A percentile compares a stretch with the other conserved stretches of the same genome.
phyloP scores from a whole-genome alignment of 2,113 vertebrate genomes.

The Nicator chloris region DNA sequence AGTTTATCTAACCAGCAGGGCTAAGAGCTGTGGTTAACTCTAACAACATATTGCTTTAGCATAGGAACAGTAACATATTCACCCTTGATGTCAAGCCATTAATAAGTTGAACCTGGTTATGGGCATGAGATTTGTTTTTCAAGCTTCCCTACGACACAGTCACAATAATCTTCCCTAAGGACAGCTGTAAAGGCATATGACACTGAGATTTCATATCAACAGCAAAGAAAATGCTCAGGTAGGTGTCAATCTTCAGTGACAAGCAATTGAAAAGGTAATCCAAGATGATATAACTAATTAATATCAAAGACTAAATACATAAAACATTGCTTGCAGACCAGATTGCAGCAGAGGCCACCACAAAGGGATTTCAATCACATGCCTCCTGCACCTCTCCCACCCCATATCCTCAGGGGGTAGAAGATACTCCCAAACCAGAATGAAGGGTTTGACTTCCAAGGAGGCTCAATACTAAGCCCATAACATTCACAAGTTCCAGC shows the following conservation, averaged over 20 bases:
- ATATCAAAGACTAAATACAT: background rate
- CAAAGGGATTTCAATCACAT: background rate
- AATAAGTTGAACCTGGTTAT: background rate
- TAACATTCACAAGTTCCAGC: background rate
- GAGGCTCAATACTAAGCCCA: accelerated
- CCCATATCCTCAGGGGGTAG: background rate
- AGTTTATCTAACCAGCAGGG: background rate
- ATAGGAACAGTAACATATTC: background rate
- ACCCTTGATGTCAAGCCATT: background rate
- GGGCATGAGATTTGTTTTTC: background rate
- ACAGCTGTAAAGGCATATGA: background rate
- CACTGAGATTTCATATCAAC: background rate
- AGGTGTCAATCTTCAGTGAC: background rate
- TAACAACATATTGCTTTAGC: background rate
- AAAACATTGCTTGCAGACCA: background rate
- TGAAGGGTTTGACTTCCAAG: background rate
- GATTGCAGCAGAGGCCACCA: background rate
- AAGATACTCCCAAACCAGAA: background rate
- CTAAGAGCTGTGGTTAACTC: background rate
- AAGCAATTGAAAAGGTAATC: background rate
- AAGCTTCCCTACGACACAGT: background rate
- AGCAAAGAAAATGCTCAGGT: background rate
- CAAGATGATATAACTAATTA: background rate
- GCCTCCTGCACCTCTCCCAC: accelerated
- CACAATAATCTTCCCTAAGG: background rate